Conservation (phyloP, 2,113 vertebrate genomes). For the Gallinago media region DNA sequence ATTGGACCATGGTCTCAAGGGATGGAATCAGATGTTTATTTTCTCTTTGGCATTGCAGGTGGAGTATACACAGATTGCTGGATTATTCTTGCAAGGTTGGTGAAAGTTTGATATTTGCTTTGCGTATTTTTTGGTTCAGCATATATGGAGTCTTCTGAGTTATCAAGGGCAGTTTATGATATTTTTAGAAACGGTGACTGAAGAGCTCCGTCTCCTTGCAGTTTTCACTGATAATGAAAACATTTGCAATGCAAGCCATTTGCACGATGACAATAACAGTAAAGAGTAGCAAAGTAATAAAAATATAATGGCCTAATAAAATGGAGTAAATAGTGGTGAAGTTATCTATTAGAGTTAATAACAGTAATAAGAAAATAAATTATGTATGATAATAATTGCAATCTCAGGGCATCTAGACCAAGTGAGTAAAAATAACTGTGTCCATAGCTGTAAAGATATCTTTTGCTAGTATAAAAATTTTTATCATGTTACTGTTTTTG, state of each 20-base stretch:
- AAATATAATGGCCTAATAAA: slow-evolving; percentile 28
- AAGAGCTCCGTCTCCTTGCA: background rate
- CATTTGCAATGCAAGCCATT: background rate
- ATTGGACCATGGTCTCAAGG: background rate
- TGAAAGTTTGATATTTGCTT: background rate
- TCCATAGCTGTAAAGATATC: background rate
- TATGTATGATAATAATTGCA: background rate
- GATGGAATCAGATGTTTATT: background rate
- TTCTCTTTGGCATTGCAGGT: background rate
- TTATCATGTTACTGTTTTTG: background rate
- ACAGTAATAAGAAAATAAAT: slow-evolving; percentile 13
- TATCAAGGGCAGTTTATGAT: background rate
- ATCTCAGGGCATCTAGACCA: background rate
- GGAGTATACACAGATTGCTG: background rate
- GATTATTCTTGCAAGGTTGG: background rate
- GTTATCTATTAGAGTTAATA: slow-evolving; percentile 23
- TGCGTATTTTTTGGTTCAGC: background rate
- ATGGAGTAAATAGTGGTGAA: background rate
- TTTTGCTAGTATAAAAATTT: background rate
- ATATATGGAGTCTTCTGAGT: background rate
- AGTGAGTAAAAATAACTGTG: background rate
- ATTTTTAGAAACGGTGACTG: background rate
- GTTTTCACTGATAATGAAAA: background rate
- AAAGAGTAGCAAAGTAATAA: background rate
- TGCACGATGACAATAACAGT: background rate